Conservation (phyloP, 2,888 invertebrate genomes). For the Melikaiella ostensackeni region DNA sequence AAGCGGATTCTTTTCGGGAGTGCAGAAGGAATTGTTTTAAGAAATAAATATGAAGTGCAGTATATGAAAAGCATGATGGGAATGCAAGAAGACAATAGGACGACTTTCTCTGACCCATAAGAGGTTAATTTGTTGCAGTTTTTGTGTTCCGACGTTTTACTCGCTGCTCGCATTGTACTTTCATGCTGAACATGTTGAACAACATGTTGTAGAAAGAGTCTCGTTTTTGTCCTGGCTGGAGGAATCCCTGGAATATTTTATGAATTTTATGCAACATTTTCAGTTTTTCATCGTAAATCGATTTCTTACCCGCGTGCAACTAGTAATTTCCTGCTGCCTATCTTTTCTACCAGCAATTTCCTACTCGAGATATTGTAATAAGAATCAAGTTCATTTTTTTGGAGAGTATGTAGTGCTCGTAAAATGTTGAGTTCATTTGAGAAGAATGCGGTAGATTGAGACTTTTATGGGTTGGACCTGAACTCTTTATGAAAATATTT, state of each 20-base stretch:
- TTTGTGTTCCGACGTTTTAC: background rate
- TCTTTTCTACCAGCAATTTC: slow-evolving; percentile 13
- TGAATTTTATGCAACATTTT: background rate
- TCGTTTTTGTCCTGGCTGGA: slow-evolving; percentile 3
- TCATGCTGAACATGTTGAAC: too few species aligned
- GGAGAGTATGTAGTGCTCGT: slow-evolving; percentile 21
- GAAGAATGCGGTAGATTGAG: slow-evolving; percentile 19
- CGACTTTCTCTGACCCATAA: background rate
- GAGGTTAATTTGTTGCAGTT: background rate
- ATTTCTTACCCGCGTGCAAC: slow-evolving; percentile 7
- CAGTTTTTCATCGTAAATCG: slow-evolving; percentile 23
- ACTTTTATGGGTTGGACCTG: background rate
- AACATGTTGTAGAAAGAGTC: background rate
- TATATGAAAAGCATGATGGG: background rate
- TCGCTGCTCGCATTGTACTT: slow-evolving; percentile 3
- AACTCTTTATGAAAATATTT: background rate
- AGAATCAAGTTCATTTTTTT: background rate
- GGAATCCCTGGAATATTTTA: background rate
- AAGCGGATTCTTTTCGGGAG: too few species aligned
- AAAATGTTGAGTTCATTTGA: background rate
- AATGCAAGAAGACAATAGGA: too few species aligned
- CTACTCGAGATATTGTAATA: slow-evolving; percentile 10
- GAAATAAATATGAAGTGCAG: background rate
- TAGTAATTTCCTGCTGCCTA: slow-evolving; percentile 10
- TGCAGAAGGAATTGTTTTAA: too few species aligned